Conservation (phyloP, 2,888 invertebrate species). For the Argyresthia albistria region DNA sequence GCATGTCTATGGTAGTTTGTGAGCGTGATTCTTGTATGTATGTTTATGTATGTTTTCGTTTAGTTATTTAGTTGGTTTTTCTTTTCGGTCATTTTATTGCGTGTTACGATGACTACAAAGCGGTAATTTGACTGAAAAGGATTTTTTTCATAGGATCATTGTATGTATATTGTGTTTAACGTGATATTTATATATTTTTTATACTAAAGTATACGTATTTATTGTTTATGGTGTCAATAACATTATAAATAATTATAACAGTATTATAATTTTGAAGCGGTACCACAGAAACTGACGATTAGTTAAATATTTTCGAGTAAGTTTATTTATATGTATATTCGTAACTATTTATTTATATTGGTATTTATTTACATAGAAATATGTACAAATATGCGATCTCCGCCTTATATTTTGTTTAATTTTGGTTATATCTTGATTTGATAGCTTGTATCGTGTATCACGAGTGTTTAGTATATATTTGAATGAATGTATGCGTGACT, state of each 20-base stretch:
- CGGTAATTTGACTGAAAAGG: conserved; percentile 51
- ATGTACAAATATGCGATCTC: conserved; percentile 1
- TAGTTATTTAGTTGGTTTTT: conserved; percentile 21
- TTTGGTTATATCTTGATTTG: background rate
- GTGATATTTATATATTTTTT: conserved; percentile 1
- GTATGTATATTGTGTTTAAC: no score
- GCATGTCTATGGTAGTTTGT: conserved; percentile 6
- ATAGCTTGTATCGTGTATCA: conserved; percentile 32
- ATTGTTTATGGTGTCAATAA: conserved; percentile 14
- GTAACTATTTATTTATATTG: conserved; percentile 7
- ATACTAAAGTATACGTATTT: conserved; percentile 4
- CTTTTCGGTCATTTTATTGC: conserved; percentile 47
- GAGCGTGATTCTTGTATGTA: conserved; percentile 21
- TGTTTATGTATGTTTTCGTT: conserved; percentile 29
- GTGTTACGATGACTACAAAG: no score
- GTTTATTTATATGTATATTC: conserved; percentile 6
- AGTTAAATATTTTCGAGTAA: conserved; percentile 3
- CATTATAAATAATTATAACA: background rate
- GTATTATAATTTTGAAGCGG: background rate
- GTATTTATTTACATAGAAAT: conserved; percentile 9
- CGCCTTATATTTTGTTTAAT: background rate
- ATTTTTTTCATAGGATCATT: conserved; percentile 12
- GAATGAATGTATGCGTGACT: conserved; percentile 25
- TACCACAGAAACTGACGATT: background rate
- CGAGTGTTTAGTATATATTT: conserved; percentile 16